Base-by-base conservation (phyloP, 1,140 invertebrate species). In the Micrasema minimum region DNA sequence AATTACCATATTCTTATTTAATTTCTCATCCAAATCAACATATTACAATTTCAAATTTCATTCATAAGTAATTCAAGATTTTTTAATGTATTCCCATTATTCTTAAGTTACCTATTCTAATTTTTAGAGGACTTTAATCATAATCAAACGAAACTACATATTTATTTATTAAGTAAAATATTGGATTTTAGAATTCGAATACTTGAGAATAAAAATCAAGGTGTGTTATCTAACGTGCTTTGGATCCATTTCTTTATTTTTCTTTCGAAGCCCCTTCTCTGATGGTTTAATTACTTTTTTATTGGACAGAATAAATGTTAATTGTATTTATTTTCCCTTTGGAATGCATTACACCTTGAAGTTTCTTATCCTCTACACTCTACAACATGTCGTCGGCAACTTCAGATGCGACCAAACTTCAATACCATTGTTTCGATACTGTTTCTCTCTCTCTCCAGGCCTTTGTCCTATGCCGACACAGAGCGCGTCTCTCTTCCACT, bases 341-440 rank as follows among this genome's bases (percentile, higher is more conserved):
- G 51, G 23, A 55, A 23, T 22, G 18, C 55, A 41, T 73, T 22
- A 69, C 53, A 74, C 69, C 72, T 70, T 62, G 41, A 71, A 65
- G 61, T 62, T 62, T 31, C 59, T 62, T 62, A 62, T 46, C 57
- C 57, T 22, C 10, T 46, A 41, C 10, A 11, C 41, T 22, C 22
- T 14, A 26, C 23, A 31, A 46, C 43, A 46, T 14, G 59, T 45
- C 43, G 43, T 64, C 59, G 59, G 59, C 43, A 46, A 64, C 59
- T 64, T 64, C 55, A 45, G 59, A 48, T 64, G 59, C 22, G 2
- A 7, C 37, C 12, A 18, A 4, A 62, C 43, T 46, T 43, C 6
- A 16, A 22, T 64, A 48, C 41, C 10, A 64, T 64, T 64, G 59
- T 64, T 64, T 37, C 55, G 55, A 43, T 59, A 16, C 12, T 23